Conservation (phyloP, 2,113 vertebrate species). For the Chauna torquata region DNA sequence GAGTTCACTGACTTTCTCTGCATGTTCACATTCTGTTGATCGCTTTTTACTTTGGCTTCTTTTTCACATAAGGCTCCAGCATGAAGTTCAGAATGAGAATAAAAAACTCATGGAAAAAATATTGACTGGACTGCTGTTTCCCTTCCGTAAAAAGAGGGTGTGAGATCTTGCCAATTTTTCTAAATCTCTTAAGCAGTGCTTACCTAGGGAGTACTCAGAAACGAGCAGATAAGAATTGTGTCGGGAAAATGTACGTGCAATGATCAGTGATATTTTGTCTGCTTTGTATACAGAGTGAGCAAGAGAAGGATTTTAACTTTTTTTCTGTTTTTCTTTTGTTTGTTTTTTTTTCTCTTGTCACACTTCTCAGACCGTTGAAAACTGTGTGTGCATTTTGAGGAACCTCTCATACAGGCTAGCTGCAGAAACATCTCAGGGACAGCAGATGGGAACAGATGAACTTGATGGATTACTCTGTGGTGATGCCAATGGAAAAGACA, state of each 20-base stretch:
- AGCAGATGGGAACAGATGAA: constrained; percentile 96
- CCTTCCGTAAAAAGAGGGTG: neutral
- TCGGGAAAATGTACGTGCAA: neutral
- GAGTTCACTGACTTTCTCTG: neutral
- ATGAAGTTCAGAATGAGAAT: neutral
- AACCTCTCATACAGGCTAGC: constrained; percentile 98
- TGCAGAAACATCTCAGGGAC: constrained; percentile 98
- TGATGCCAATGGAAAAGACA: constrained; percentile 89
- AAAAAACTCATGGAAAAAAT: neutral
- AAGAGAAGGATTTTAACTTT: neutral
- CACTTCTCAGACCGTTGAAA: constrained; percentile 92
- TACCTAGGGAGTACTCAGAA: neutral
- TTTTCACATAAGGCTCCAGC: neutral
- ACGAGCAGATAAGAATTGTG: neutral
- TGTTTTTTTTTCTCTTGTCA: neutral
- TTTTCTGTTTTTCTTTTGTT: neutral
- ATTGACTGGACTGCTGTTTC: neutral
- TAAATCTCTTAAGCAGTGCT: neutral
- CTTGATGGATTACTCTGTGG: constrained; percentile 94
- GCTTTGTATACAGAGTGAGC: neutral
- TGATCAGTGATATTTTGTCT: neutral
- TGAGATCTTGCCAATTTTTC: neutral
- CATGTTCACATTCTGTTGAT: neutral
- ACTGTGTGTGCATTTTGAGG: constrained; percentile 99
- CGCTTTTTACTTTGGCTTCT: neutral